Evolutionary conservation across 2,113 vertebrate species (phyloP).

Genomic region (Sapayoa aenigma): DNA sequence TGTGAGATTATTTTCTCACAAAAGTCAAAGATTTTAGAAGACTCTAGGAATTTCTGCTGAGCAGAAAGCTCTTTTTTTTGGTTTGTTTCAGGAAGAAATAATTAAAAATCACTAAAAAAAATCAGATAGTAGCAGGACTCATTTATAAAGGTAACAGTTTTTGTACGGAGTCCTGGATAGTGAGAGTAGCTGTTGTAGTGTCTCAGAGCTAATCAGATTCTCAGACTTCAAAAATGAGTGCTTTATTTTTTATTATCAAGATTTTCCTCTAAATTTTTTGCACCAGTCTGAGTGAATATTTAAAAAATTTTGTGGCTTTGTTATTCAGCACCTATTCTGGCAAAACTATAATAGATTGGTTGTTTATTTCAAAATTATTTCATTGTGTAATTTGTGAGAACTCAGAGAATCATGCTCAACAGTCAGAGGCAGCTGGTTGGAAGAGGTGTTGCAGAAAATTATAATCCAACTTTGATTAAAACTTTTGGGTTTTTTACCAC

Average conservation of each 20-base stretch:
- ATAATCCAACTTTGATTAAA: slow-evolving; percentile 76
- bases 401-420: slow-evolving; percentile 46
- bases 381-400: slow-evolving; percentile 69
- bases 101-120: neutral
- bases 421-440: slow-evolving; percentile 71
- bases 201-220: neutral
- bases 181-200: neutral
- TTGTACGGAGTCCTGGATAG: neutral
- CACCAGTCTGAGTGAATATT: slow-evolving; percentile 18
- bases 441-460: slow-evolving; percentile 77
- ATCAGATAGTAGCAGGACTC: neutral
- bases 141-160: neutral
- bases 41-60: neutral
- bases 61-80: neutral
- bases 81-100: neutral
- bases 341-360: slow-evolving; percentile 16
- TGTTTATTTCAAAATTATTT: slow-evolving; percentile 59
- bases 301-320: slow-evolving; percentile 15
- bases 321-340: slow-evolving; percentile 37
- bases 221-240: neutral
- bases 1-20: neutral
- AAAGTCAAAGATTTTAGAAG: neutral
- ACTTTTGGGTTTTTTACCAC: slow-evolving; percentile 36
- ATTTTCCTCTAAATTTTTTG: neutral
- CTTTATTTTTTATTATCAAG: neutral